Base-by-base conservation (phyloP, 92 coral and sea anemone species). In the Anthopleura xanthogrammica region DNA sequence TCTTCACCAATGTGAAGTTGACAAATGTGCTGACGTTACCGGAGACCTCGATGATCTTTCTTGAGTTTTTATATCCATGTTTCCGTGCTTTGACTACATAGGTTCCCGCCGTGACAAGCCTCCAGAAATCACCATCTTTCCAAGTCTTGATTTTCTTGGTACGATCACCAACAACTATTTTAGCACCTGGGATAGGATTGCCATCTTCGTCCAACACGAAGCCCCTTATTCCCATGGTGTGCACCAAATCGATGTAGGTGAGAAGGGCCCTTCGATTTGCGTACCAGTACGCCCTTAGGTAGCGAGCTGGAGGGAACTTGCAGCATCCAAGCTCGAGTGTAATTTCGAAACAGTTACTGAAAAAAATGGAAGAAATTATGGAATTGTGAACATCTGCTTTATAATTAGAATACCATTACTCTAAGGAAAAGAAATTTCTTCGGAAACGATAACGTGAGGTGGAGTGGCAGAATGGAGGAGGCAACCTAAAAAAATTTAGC, bases 271-370 rank as follows among this genome's bases (percentile, higher is more conserved):
- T 76, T 19, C 94, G 92, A 85, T 96, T 94, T 57, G 95, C 98
- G 77, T 80, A 50, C 99, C 99, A 96, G 86, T 91, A 87, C 60
- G 87, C 90, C 84, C 60, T 64, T 29, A 96, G 78, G 60, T 90
- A 82, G 29, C 62, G 72, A 20, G 97, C 94, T 20, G 92, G 95
- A 1, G 99, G 99, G 60, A 77, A 96, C 72, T 96, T 96, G 81
- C 99, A 96, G 86, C 99, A 96, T 54, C 97, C 95, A 77, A 96
- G 88, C 68, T 96, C 99, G 68, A 96, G 85, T 9, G 94, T 85
- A 54, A 96, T 90, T 80, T 94, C 99, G 56, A 96, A 96, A 75
- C 99, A 96, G 89, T 96, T 96, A 83, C 98, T 95, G 73, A 10
- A 54, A 40, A 71, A 82, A 1, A 54, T 8, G 17, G 60, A 50